phyloP scores from a whole-genome alignment of 2,113 vertebrate species.

The Gallinago jamesoni region DNA sequence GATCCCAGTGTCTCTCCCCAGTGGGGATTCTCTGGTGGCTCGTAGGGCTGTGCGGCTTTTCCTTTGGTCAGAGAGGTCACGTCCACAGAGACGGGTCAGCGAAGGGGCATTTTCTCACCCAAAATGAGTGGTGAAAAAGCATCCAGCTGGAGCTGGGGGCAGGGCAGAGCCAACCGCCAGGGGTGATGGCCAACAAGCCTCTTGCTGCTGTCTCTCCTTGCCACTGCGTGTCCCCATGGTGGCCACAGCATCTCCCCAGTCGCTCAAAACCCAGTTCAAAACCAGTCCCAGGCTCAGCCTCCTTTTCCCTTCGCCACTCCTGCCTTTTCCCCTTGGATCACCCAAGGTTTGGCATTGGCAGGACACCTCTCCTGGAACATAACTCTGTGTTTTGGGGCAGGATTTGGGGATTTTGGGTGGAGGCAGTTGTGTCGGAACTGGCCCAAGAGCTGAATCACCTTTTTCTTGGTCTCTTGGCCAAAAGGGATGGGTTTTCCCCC shows the following conservation, averaged over 20 bases:
- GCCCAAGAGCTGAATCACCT: background rate
- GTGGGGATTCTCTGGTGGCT: background rate
- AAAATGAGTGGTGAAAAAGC: no score
- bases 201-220: background rate
- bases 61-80: fast-evolving
- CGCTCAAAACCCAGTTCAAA: background rate
- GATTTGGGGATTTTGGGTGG: background rate
- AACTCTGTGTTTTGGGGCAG: background rate
- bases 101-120: background rate
- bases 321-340: background rate
- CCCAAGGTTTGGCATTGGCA: fast-evolving
- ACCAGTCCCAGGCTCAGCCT: background rate
- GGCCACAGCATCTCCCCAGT: background rate
- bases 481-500: background rate
- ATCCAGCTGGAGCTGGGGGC: background rate
- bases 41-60: background rate
- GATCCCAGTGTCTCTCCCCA: no score
- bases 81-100: background rate
- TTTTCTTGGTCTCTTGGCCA: background rate
- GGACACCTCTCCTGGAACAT: background rate
- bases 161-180: background rate
- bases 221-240: background rate
- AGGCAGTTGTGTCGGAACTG: background rate
- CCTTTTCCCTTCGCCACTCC: background rate
- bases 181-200: no score